These are phyloP conservation scores for Poicephalus gulielmi DNA, from an alignment of 2,113 vertebrate genomes.

Conservation along the genomic window DNA sequence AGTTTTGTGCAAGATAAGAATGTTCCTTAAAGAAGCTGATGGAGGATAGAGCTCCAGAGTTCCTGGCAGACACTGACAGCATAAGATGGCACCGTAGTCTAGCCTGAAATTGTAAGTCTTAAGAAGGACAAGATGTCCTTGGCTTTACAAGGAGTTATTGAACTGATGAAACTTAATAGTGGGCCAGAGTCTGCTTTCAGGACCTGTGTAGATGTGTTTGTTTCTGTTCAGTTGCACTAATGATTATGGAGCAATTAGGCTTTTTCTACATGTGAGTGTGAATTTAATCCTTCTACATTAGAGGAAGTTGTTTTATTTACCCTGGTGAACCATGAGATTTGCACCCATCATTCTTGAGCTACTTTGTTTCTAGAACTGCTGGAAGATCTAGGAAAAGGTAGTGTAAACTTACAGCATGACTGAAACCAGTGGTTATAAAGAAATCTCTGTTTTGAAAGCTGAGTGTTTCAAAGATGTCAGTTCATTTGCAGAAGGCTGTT, in stretches of 20 bases:
- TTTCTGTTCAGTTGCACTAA: background rate
- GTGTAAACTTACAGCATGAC: background rate
- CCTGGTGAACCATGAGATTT: background rate
- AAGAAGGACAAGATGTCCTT: background rate
- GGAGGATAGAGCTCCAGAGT: background rate
- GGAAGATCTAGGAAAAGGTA: background rate
- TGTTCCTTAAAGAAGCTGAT: constrained; percentile 26
- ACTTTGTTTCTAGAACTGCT: background rate
- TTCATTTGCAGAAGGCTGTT: background rate
- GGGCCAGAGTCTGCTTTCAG: background rate
- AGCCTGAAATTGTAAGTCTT: constrained; percentile 26
- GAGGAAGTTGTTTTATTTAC: background rate
- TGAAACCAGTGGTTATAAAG: background rate
- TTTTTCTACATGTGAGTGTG: background rate
- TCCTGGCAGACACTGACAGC: background rate
- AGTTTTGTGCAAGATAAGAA: constrained; percentile 53
- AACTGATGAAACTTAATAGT: background rate
- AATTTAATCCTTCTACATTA: background rate
- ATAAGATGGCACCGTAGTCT: background rate
- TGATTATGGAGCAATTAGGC: background rate
- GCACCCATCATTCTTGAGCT: background rate
- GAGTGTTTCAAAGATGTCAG: background rate
- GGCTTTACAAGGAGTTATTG: background rate
- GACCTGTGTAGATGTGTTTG: background rate
- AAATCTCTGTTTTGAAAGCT: background rate